A percentile compares a stretch with the other conserved stretches of the same genome.
phyloP scores from a whole-genome alignment of 2,113 vertebrate genomes.

The Chloebia gouldiae region DNA sequence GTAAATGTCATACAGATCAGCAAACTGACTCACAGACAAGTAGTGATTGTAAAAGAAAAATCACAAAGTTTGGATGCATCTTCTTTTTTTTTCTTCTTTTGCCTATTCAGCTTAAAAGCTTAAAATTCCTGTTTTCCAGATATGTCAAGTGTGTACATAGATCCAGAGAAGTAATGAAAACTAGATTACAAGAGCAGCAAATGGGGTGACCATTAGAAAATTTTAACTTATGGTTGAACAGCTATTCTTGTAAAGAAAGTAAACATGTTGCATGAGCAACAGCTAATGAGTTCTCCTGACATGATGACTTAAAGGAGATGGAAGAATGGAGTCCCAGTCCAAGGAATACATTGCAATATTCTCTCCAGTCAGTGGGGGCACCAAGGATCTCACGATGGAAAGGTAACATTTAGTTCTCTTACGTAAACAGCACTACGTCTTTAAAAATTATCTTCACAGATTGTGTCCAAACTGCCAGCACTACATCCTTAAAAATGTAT shows the following conservation, averaged over 20 bases:
- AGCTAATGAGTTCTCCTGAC: background rate
- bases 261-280: background rate
- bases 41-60: background rate
- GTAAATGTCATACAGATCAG: background rate
- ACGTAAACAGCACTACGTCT: background rate
- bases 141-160: background rate
- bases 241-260: background rate
- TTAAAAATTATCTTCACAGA: background rate
- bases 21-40: constrained; percentile 8
- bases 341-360: background rate
- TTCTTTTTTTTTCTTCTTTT: background rate
- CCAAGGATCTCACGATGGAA: background rate
- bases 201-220: background rate
- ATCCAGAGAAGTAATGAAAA: background rate
- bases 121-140: background rate
- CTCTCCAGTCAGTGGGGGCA: background rate
- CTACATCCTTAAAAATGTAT: background rate
- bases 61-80: background rate
- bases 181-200: background rate
- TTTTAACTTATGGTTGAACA: background rate
- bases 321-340: background rate
- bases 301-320: background rate
- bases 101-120: background rate
- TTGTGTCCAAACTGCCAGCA: background rate
- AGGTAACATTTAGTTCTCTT: background rate